Base-by-base conservation (phyloP, 2,113 vertebrate genomes). In the Phrynosoma platyrhinos region DNA sequence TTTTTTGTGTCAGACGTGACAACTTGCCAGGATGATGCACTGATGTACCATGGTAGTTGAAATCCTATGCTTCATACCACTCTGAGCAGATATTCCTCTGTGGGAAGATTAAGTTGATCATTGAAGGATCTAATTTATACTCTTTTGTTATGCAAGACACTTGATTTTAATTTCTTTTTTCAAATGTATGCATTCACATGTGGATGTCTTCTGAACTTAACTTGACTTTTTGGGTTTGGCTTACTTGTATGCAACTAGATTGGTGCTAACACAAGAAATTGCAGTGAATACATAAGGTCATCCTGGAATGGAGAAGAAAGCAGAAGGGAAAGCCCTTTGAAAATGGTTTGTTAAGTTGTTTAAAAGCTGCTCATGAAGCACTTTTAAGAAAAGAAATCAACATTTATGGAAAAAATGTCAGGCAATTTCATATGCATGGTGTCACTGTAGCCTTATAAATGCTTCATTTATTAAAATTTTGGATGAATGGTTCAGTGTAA, bases 221-320 rank as follows among this genome's bases (percentile, higher is more conserved):
- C 30, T 52, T 53, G 64, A 64, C 4, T 84, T 88, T 32, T 85
- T 82, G 82, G 27, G 62, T 78, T 52, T 86, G 64, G n/a, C 21
- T 89, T 74, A 72, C 5, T 87, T 75, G 72, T 75, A 53, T 53
- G 47, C 55, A 88, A 12, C 64, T 85, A 47, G 84, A 85, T 87
- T 72, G 72, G 52, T 32, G 18, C 1, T 91, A 89, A 79, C 30
- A 40, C 77, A 52, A 87, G 82, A 77, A 89, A 72, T 14, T 81
- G 3, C 42, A 83, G 1, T 36, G 85, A 90, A 69, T 66, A 5
- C 89, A 21, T 40, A 87, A 21, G 14, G 10, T 25, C 13, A 82
- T 23, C 85, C 18, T 82, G 58, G 83, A 90, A 2, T 30, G 13
- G 18, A 62, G 36, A 72, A 21, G 36, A 66, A 52, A 83, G 75